Percentiles rank a stretch among this genome's conserved stretches.
Conservation (phyloP, 23 tunicate genomes). For the Oikopleura dioica region DNA sequence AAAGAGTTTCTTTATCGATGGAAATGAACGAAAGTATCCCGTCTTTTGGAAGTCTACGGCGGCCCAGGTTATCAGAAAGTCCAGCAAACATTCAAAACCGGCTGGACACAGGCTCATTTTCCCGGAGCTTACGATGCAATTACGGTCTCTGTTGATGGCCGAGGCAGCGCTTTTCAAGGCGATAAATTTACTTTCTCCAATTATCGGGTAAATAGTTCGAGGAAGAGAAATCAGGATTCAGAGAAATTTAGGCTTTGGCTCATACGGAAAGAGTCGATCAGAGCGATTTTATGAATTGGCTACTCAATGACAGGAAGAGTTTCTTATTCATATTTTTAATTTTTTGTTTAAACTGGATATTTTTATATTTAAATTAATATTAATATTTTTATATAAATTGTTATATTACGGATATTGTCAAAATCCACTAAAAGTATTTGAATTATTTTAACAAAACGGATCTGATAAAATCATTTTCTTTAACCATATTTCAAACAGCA, state of each 20-base stretch:
- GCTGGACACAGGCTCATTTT: conserved; percentile 82
- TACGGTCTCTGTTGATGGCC: conserved; percentile 62
- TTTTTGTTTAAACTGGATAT: too few relatives aligned
- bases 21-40: conserved; percentile 43
- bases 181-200: conserved; percentile 14
- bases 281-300: conserved; percentile 41
- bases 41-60: conserved; percentile 78
- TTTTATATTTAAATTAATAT: too few relatives aligned
- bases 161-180: conserved; percentile 80
- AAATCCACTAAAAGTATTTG: too few relatives aligned
- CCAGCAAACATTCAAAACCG: conserved; percentile 46
- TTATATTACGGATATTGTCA: too few relatives aligned
- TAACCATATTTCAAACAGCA: too few relatives aligned
- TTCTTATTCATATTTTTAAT: too few relatives aligned
- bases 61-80: conserved; percentile 95
- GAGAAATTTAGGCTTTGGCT: conserved; percentile 32
- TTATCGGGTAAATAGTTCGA: too few relatives aligned
- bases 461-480: too few relatives aligned
- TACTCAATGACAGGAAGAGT: too few relatives aligned
- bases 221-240: too few relatives aligned
- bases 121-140: conserved; percentile 66
- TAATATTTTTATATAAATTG: too few relatives aligned
- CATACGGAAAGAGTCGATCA: conserved; percentile 71
- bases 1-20: conserved; percentile 22
- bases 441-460: too few relatives aligned